Base-by-base conservation (phyloP, 2,888 invertebrate species). In the Julus scanicus region DNA sequence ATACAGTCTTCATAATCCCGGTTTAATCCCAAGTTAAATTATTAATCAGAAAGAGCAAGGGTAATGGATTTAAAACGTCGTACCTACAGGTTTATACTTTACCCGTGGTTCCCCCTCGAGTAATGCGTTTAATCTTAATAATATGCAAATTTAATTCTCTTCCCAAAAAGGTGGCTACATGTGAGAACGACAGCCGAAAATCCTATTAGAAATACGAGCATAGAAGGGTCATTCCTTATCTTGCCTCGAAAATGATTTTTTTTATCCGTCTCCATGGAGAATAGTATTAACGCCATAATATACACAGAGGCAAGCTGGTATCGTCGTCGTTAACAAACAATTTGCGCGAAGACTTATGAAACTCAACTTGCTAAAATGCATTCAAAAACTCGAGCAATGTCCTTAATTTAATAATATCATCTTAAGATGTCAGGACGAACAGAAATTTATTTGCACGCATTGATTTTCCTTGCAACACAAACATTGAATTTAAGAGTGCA, bases 221-320 rank as follows among this genome's bases (percentile, higher is more conserved):
- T 71, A 29, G 71, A 20, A 71, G n/a, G 63, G 63, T 63, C 63
- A n/a, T n/a, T 63, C n/a, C 63, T 63, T 63, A 63, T 71, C 53
- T 71, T 71, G 6, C 29, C 71, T 29, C 5, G 71, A 71, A 71
- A 71, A 63, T 20, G 71, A 29, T 71, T 71, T 71, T 44, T 44
- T 29, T 29, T 20, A 71, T 71, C 20, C 20, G 20, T 71, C 29
- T 29, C 71, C 71, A 71, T 71, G 29, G 71, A 71, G 71, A 20
- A 71, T 53, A 15, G 2, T 53, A 53, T 53, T 17, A 53, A 53
- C 29, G 11, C 20, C 20, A 29, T 71, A 71, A 29, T 71, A 71
- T 71, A 71, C 71, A 71, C 71, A 5, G 53, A 29, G 20, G 71
- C 71, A 71, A 71, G 8, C 20, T 71, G 20, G 71, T 17, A 63